phyloP scores from a whole-genome alignment of 2,113 vertebrate species.

The Nibea albiflora region DNA sequence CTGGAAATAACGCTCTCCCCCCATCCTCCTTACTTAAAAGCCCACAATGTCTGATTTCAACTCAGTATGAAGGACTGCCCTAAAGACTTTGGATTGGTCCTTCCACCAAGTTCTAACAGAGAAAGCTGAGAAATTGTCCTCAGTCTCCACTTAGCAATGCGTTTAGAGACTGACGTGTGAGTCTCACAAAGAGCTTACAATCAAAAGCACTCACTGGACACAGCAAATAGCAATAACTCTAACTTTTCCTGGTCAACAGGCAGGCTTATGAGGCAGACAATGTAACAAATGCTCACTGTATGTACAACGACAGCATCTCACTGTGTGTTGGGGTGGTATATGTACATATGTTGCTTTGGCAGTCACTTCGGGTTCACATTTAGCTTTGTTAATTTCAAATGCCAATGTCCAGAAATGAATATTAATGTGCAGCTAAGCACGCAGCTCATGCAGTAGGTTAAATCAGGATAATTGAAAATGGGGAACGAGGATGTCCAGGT shows the following conservation, averaged over 20 bases:
- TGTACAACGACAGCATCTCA: too few species aligned
- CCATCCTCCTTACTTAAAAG: too few species aligned
- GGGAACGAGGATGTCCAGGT: conserved; percentile 1
- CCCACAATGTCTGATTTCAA: too few species aligned
- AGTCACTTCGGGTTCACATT: not conserved
- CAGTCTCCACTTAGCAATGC: too few species aligned
- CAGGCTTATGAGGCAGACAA: not conserved
- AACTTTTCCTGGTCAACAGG: not conserved
- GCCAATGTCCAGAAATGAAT: not conserved
- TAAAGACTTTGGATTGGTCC: too few species aligned
- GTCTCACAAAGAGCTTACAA: not conserved
- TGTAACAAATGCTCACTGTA: not conserved
- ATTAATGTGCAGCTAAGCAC: conserved; percentile 2
- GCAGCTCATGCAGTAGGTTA: conserved; percentile 23
- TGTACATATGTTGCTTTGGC: not conserved
- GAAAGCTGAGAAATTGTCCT: too few species aligned
- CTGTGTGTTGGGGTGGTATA: too few species aligned
- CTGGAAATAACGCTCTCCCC: too few species aligned
- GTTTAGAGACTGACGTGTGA: too few species aligned
- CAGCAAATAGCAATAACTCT: not conserved
- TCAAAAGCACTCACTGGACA: not conserved
- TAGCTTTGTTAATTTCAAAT: not conserved
- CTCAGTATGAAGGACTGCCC: too few species aligned
- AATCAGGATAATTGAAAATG: conserved; percentile 32
- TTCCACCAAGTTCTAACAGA: too few species aligned